Percentiles rank a stretch among this genome's conserved stretches.
Conservation (phyloP, 2,888 invertebrate species). For the Elmis aenea region DNA sequence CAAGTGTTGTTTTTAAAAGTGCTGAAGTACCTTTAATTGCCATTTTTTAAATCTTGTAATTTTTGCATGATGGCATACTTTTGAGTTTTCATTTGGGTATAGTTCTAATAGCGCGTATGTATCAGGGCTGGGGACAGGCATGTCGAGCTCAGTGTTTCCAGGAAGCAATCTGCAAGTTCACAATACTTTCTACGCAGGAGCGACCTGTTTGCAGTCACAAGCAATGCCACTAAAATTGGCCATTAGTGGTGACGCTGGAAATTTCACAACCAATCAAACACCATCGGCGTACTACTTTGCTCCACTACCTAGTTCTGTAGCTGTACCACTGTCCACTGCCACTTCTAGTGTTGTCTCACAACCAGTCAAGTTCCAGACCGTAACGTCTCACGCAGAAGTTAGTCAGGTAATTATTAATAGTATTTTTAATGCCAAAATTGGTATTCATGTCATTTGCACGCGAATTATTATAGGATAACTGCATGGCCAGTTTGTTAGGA, state of each 20-base stretch:
- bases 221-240: slow-evolving; percentile 34
- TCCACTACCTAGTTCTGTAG: slow-evolving; percentile 45
- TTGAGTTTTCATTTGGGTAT: too few species aligned
- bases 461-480: too few species aligned
- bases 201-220: slow-evolving; percentile 36
- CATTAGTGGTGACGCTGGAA: slow-evolving; percentile 39
- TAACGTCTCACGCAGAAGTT: slow-evolving; percentile 53
- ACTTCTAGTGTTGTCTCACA: slow-evolving; percentile 28
- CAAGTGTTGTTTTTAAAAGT: too few species aligned
- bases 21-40: too few species aligned
- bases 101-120: slow-evolving; percentile 6
- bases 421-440: neutral
- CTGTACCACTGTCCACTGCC: slow-evolving; percentile 39
- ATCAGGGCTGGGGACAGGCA: slow-evolving; percentile 45
- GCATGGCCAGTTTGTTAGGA: too few species aligned
- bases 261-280: slow-evolving; percentile 45
- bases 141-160: slow-evolving; percentile 44
- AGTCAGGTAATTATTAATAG: slow-evolving; percentile 48
- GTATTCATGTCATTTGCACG: too few species aligned
- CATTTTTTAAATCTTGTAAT: too few species aligned
- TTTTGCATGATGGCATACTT: too few species aligned
- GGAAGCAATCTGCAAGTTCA: slow-evolving; percentile 45
- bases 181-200: slow-evolving; percentile 46
- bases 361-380: slow-evolving; percentile 44
- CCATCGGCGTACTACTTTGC: slow-evolving; percentile 50